Percentiles rank a stretch among this genome's conserved stretches.
Conservation (phyloP, 2,113 vertebrate genomes). For the Channa argus region DNA sequence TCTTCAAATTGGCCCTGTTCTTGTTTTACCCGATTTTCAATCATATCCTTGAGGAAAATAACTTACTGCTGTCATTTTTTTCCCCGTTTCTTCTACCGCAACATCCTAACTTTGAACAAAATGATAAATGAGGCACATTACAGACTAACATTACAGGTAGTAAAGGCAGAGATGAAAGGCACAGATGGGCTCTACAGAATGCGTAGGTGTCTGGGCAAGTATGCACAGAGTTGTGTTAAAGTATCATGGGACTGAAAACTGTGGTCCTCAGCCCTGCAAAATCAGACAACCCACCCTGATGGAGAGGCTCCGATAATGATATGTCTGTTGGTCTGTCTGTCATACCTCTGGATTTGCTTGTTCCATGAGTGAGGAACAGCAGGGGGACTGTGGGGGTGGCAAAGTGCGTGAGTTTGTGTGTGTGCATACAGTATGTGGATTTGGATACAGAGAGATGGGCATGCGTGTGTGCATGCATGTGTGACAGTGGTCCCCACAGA, state of each 20-base stretch:
- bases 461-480: slow-evolving; percentile 25
- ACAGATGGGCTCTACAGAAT: slow-evolving; percentile 36
- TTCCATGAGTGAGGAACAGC: slow-evolving; percentile 71
- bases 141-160: slow-evolving; percentile 23
- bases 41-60: slow-evolving; percentile 2
- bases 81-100: not conserved
- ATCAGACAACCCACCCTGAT: slow-evolving; percentile 68
- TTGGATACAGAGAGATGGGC: slow-evolving; percentile 5
- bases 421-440: slow-evolving; percentile 18
- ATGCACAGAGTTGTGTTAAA: slow-evolving; percentile 55
- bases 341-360: slow-evolving; percentile 67
- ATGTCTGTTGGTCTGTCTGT: slow-evolving; percentile 77
- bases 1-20: not conserved
- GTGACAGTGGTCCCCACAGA: slow-evolving; percentile 77
- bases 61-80: not conserved
- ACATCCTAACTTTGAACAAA: slow-evolving; percentile 6
- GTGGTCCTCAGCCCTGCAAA: slow-evolving; percentile 69
- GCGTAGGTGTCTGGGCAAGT: slow-evolving; percentile 46
- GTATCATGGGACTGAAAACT: slow-evolving; percentile 61
- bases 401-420: slow-evolving; percentile 35
- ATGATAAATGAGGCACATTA: slow-evolving; percentile 10
- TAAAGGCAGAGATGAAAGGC: slow-evolving; percentile 30
- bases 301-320: slow-evolving; percentile 80
- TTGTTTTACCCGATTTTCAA: slow-evolving; percentile 1
- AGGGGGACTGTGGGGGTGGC: slow-evolving; percentile 72